These are phyloP conservation scores for Neotoxoptera formosana DNA, from an alignment of 1,140 invertebrate genomes.

Conservation along the genomic window DNA sequence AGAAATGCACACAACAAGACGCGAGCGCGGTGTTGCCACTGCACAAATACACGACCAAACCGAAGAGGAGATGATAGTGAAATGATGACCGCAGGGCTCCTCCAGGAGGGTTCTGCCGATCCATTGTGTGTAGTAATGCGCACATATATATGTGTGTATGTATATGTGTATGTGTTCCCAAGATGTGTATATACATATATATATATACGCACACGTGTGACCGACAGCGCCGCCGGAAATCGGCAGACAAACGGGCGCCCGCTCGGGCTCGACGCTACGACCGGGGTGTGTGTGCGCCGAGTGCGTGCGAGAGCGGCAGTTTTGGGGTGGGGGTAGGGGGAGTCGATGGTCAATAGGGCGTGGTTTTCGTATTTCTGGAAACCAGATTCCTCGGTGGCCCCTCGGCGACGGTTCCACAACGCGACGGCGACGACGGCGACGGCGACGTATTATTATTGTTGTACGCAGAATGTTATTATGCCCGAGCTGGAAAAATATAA, in stretches of 20 bases:
- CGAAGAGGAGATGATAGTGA: neutral
- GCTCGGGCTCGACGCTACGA: neutral
- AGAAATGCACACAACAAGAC: neutral
- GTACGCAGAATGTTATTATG: neutral
- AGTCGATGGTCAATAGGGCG: neutral
- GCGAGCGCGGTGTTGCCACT: too few species aligned
- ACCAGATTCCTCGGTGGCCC: conserved; percentile 26
- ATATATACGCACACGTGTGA: neutral
- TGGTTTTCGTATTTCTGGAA: conserved; percentile 44
- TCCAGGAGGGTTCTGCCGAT: conserved; percentile 16
- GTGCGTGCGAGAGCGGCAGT: neutral
- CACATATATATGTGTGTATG: too few species aligned
- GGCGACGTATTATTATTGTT: neutral
- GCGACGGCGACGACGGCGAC: too few species aligned
- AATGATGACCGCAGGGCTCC: conserved; percentile 39
- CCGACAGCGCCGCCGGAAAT: conserved; percentile 3
- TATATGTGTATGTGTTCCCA: neutral
- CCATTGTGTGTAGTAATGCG: neutral
- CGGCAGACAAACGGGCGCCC: conserved; percentile 56
- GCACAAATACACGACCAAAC: neutral
- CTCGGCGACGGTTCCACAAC: neutral
- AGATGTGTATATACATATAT: too few species aligned
- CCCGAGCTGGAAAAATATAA: neutral
- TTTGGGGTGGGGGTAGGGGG: neutral
- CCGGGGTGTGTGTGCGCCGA: neutral